phyloP scores from a whole-genome alignment of 2,113 vertebrate species.

The Xenus cinereus region DNA sequence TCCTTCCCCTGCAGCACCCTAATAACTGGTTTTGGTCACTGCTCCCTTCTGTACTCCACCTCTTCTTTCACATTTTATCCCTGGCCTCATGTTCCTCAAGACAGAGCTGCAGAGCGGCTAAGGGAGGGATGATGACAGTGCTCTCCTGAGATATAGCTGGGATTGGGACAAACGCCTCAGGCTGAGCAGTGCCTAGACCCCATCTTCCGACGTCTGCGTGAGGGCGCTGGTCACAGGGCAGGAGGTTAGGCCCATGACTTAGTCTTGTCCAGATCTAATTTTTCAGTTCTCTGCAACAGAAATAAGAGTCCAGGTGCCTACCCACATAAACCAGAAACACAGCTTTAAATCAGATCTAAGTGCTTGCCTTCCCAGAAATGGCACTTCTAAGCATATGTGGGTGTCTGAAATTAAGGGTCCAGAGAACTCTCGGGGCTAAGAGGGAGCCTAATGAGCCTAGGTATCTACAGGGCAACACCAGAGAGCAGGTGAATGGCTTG shows the following conservation, averaged over 20 bases:
- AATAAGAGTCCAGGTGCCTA: neutral
- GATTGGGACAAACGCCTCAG: neutral
- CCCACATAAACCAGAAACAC: neutral
- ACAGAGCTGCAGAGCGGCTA: neutral
- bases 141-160: neutral
- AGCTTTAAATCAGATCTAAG: conserved; percentile 1
- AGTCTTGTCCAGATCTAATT: neutral
- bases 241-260: neutral
- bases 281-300: neutral
- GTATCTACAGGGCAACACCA: neutral
- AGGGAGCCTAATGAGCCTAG: neutral
- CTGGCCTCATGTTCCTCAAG: neutral
- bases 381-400: neutral
- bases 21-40: neutral
- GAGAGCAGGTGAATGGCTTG: neutral
- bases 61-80: neutral
- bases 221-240: rapidly evolving
- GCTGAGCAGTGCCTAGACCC: neutral
- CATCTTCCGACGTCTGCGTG: neutral
- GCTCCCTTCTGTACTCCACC: neutral
- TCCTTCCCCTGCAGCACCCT: neutral
- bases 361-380: neutral
- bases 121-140: neutral
- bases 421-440: neutral
- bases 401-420: neutral